Evolutionary conservation across 2,797 vertebrate species (phyloP), one percentile per base, ranked within the genome.

Genomic region (Malacoraja senta): DNA sequence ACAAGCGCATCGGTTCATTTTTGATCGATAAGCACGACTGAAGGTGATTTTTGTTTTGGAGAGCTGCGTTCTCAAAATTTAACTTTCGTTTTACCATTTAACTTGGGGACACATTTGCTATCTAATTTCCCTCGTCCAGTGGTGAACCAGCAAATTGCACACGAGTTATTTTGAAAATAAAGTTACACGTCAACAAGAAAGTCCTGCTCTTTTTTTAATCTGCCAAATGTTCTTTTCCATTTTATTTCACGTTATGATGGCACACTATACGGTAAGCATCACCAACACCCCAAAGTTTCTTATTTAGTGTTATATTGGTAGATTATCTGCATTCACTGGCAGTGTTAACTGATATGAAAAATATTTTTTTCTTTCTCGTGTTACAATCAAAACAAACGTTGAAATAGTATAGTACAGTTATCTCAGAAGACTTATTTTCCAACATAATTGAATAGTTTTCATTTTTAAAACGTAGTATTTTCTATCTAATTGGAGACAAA

Each of bases 181-280:
- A 88, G 84, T 88, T 17, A 68, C 84, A 68, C n/a, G 63, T 88
- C 84, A 35, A 88, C 65, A 35, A 8, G 84, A 88, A 88, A 32
- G n/a, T 10, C 84, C 63, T 15, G 15, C 17, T 32, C n/a, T 35
- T 21, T 63, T 35, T 88, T 63, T 68, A 88, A 88, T 88, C n/a
- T 35, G 21, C 29, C 15, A 68, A 19, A 8, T 2, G 32, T 65
- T n/a, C 17, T 2, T 35, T 21, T 63, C 63, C 65, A 88, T n/a
- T 7, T 63, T 53, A 17, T 86, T 35, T 88, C n/a, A 35, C n/a
- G 6, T 8, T 2, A 35, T 88, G 1, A 32, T 24, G 0, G 44
- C 3, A 83, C 8, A 83, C 24, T 58, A 24, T 24, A 9, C 26
- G 8, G 80, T 58, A 84, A 84, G 3, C 81, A 53, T 53, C 4